A percentile compares a stretch with the other conserved stretches of the same genome.
Conservation (phyloP, 2,888 invertebrate species). For the Caenorhabditis sinica region DNA sequence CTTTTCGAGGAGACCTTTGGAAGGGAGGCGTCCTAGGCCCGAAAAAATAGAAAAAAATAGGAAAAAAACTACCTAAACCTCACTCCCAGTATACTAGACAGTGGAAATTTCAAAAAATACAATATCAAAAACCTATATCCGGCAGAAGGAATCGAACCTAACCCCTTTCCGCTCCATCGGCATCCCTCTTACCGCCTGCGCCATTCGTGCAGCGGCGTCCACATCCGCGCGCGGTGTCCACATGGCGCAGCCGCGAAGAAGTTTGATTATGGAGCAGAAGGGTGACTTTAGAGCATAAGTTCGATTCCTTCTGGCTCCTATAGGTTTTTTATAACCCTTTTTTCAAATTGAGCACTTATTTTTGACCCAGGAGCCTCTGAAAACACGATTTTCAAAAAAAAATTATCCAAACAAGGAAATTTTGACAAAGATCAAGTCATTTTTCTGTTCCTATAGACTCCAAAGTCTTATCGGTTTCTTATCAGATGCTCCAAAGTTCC, state of each 20-base stretch:
- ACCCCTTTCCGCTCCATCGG: not conserved
- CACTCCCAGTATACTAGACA: not conserved
- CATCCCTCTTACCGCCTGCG: not conserved
- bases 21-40: not conserved
- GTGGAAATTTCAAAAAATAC: not conserved
- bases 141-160: not conserved
- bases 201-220: not conserved
- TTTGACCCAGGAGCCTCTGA: too few relatives aligned
- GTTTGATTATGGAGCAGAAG: not conserved
- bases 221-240: not conserved
- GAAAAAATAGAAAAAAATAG: not conserved
- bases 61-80: not conserved
- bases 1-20: not conserved
- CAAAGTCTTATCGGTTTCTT: too few relatives aligned
- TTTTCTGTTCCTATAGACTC: too few relatives aligned
- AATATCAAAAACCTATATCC: not conserved
- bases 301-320: not conserved
- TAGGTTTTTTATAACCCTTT: too few relatives aligned
- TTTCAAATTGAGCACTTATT: too few relatives aligned
- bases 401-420: too few relatives aligned
- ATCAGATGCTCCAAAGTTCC: too few relatives aligned
- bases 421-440: too few relatives aligned
- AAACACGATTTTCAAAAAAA: too few relatives aligned
- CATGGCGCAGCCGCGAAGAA: conserved; percentile 3
- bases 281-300: not conserved